Evolutionary conservation across 1,140 invertebrate species (phyloP).

Genomic region (Periplaneta americana): DNA sequence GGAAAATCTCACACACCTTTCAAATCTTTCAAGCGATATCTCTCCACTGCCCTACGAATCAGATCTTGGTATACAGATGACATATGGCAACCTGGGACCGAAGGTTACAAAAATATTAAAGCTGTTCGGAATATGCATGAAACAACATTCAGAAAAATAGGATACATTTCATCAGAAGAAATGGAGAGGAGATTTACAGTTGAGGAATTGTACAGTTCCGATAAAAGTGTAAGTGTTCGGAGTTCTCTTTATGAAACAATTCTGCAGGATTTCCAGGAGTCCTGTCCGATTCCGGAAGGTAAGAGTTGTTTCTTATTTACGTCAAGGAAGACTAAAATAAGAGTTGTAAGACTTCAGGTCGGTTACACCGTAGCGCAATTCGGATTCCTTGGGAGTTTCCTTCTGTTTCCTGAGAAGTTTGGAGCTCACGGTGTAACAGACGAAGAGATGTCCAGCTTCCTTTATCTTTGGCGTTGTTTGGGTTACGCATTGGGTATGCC

Average conservation of each 20-base stretch:
- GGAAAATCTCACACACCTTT: constrained; percentile 23
- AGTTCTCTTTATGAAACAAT: not conserved
- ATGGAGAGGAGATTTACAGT: not conserved
- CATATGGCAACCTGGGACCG: constrained; percentile 27
- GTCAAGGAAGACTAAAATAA: no score
- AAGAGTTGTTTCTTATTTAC: not conserved
- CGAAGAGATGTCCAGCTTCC: constrained; percentile 37
- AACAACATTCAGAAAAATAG: constrained; percentile 22
- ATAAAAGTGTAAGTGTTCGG: not conserved
- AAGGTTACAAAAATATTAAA: constrained; percentile 27
- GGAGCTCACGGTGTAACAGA: constrained; percentile 29
- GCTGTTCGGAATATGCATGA: constrained; percentile 35
- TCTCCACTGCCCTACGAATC: constrained; percentile 34
- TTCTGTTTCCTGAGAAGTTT: constrained; percentile 23
- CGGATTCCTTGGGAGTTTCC: constrained; percentile 12
- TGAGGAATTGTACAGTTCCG: not conserved
- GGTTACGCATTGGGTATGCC: constrained; percentile 41
- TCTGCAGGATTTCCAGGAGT: not conserved
- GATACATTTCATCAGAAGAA: not conserved
- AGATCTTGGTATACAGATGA: constrained; percentile 36
- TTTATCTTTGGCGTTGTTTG: constrained; percentile 44
- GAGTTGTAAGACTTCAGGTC: constrained; percentile 14
- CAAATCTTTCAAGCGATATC: constrained; percentile 34
- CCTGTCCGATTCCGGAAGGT: not conserved
- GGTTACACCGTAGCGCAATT: constrained; percentile 15